These are phyloP conservation scores for Lindbergichthys nudifrons DNA, from an alignment of 2,797 vertebrate genomes.

Conservation along the genomic window DNA sequence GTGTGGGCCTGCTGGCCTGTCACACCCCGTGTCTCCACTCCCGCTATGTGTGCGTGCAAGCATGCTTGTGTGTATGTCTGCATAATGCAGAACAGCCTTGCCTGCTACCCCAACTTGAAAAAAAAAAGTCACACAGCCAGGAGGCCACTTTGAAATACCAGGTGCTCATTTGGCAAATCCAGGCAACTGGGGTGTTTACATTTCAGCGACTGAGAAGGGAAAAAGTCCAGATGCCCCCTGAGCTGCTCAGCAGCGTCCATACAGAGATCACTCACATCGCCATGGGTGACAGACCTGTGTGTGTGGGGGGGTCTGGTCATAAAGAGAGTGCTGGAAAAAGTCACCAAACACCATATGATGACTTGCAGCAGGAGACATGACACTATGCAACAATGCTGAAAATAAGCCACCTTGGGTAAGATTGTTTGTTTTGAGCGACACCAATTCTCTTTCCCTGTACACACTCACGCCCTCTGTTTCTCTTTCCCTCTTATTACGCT, in stretches of 20 bases:
- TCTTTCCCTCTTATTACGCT: conserved; percentile 28
- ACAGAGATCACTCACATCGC: conserved; percentile 79
- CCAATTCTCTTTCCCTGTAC: conserved; percentile 17
- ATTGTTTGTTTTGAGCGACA: conserved; percentile 56
- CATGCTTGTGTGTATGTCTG: conserved; percentile 58
- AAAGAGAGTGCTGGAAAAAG: conserved; percentile 63
- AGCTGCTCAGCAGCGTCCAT: conserved; percentile 72
- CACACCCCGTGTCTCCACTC: conserved; percentile 49
- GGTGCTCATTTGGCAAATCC: conserved; percentile 84
- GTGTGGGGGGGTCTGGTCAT: conserved; percentile 24
- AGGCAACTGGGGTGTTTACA: conserved; percentile 84
- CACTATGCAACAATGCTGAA: conserved; percentile 64
- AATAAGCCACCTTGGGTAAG: conserved; percentile 44
- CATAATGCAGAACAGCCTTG: conserved; percentile 78
- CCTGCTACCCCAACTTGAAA: conserved; percentile 58
- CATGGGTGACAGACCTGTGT: conserved; percentile 74
- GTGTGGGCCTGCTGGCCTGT: conserved; percentile 67
- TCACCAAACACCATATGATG: conserved; percentile 73
- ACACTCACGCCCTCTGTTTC: conserved; percentile 9
- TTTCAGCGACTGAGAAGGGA: conserved; percentile 82
- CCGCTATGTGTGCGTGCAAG: conserved; percentile 61
- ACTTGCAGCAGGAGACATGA: conserved; percentile 58
- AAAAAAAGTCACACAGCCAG: conserved; percentile 74
- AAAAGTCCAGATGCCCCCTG: conserved; percentile 83
- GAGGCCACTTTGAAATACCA: conserved; percentile 85